phyloP scores from a whole-genome alignment of 2,888 invertebrate genomes.

The Entomobrya proxima region DNA sequence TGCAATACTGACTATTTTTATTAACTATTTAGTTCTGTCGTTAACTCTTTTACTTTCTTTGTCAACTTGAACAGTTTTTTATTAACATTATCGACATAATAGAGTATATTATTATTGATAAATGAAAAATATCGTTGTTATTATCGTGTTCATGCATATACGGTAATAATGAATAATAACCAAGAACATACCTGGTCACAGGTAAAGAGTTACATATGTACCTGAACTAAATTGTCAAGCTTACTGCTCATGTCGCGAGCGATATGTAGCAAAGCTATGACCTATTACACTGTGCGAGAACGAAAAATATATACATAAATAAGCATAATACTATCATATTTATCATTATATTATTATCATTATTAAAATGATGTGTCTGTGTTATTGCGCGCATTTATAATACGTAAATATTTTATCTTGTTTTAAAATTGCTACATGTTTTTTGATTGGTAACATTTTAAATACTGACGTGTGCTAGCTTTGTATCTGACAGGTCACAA shows the following conservation, averaged over 20 bases:
- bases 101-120: constrained; percentile 53
- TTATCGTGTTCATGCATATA: constrained; percentile 32
- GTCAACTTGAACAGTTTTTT: constrained; percentile 7
- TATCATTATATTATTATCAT: constrained; percentile 20
- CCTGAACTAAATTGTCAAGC: constrained; percentile 66
- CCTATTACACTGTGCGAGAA: constrained; percentile 47
- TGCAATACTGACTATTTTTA: too few relatives aligned
- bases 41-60: constrained; percentile 8
- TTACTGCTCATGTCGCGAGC: constrained; percentile 60
- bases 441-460: too few relatives aligned
- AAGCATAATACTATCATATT: constrained; percentile 9
- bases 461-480: too few relatives aligned
- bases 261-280: constrained; percentile 57
- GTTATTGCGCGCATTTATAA: too few relatives aligned
- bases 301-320: constrained; percentile 21
- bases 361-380: constrained; percentile 17
- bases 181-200: constrained; percentile 60
- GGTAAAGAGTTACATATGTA: constrained; percentile 68
- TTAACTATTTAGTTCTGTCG: too few relatives aligned
- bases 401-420: too few relatives aligned
- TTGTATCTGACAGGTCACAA: too few relatives aligned
- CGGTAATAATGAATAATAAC: constrained; percentile 42
- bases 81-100: constrained; percentile 47
- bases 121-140: constrained; percentile 16
- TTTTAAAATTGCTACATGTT: too few relatives aligned